Percentiles rank a stretch among this genome's conserved stretches.
These are phyloP conservation scores for Percina caprodes DNA, from an alignment of 2,113 vertebrate species.

Conservation along the genomic window DNA sequence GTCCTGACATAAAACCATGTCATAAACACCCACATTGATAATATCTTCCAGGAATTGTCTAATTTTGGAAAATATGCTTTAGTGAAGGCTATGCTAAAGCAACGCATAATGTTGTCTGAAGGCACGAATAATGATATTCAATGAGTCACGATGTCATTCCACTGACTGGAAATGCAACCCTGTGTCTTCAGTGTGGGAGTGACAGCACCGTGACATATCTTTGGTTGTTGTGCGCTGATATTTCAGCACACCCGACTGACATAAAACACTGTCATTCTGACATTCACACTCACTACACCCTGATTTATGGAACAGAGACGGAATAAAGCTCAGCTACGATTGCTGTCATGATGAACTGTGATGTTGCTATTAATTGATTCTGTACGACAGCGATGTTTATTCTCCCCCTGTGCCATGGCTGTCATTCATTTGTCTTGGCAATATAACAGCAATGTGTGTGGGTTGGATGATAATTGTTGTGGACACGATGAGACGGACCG, in stretches of 20 bases:
- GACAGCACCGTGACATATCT: constrained; percentile 47
- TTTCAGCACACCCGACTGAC: constrained; percentile 40
- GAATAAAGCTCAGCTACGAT: background rate
- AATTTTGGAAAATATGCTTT: constrained; percentile 3
- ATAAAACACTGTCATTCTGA: constrained; percentile 33
- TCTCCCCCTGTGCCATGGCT: background rate
- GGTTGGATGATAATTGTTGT: constrained; percentile 63
- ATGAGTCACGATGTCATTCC: constrained; percentile 44
- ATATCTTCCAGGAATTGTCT: constrained; percentile 3
- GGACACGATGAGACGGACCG: constrained; percentile 58
- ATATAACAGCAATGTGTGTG: constrained; percentile 33
- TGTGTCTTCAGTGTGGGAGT: constrained; percentile 49
- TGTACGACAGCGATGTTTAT: constrained; percentile 6
- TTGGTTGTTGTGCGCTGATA: constrained; percentile 37
- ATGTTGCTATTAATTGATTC: constrained; percentile 28
- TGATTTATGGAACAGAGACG: constrained; percentile 21
- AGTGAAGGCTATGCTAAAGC: background rate
- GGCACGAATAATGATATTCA: constrained; percentile 17
- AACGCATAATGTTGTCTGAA: constrained; percentile 12
- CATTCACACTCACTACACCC: constrained; percentile 16
- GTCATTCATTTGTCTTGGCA: constrained; percentile 10
- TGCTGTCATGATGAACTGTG: background rate
- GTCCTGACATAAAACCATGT: constrained; percentile 25
- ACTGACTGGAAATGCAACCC: constrained; percentile 33
- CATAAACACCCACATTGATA: background rate